Base-by-base conservation (phyloP, 2,113 vertebrate species). In the Spea multiplicata region DNA sequence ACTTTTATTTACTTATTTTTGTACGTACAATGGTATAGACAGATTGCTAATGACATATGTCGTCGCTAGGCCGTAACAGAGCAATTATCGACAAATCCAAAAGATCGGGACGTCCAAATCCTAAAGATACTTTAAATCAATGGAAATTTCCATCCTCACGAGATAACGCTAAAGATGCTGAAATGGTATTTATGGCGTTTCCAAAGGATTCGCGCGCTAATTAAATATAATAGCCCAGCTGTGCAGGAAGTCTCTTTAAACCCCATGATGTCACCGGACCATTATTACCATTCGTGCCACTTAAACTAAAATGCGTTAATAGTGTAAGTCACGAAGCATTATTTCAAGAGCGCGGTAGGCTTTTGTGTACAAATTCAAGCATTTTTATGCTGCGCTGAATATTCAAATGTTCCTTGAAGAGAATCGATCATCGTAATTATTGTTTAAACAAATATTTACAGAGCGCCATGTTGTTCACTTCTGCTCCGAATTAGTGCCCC, bases 191-290 rank as follows among this genome's bases (percentile, higher is more conserved):
- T 76, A 76, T 76, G 75, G 57, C 5, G 66, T 61, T 69, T 76
- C 57, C 75, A 62, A 17, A 68, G 66, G 66, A 69, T 76, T 52
- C 49, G 48, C 75, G 61, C 70, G 66, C 44, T 76, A 69, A 76
- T 76, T 76, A 76, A 76, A 66, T 76, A 76, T 76, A 76, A 76
- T 76, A 66, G 75, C 52, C 45, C 75, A 76, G 75, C 75, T 76
- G 75, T 53, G 68, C 75, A 76, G 75, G 75, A 76, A 76, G 75
- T 69, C 75, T 69, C 75, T 76, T 53, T 68, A 76, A 65, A 48
- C 66, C 17, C 30, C 53, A 53, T 68, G 75, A 48, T 69, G 75
- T 68, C 75, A 76, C 66, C 61, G 75, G 75, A 76, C 75, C 75
- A 47, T 76, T 76, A 70, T 76, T 70, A 70, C 66, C 59, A 66